phyloP scores from a whole-genome alignment of 2,888 invertebrate genomes.

The Trichopria drosophilae region DNA sequence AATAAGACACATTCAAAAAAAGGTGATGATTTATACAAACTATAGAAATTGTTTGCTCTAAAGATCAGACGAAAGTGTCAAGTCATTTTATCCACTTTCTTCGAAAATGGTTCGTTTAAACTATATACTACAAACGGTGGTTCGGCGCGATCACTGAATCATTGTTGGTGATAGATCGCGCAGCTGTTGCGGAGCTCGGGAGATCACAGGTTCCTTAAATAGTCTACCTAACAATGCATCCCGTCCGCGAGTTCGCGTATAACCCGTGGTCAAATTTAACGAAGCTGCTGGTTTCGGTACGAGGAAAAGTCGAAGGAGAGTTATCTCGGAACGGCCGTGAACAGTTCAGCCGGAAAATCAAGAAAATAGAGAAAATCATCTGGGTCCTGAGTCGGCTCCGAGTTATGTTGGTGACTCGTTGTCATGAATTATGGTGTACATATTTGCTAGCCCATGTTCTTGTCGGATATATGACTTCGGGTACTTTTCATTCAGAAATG shows the following conservation, averaged over 20 bases:
- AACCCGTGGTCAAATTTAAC: conserved; percentile 19
- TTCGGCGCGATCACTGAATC: conserved; percentile 53
- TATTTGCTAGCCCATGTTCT: no score
- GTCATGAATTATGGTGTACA: conserved; percentile 32
- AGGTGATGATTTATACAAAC: no score
- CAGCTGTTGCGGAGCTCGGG: conserved; percentile 52
- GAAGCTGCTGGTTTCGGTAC: no score
- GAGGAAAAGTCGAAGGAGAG: not conserved
- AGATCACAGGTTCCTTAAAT: conserved; percentile 54
- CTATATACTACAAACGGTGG: conserved; percentile 52
- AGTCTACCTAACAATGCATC: conserved; percentile 54
- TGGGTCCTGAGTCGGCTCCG: conserved; percentile 14
- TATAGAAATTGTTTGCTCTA: no score
- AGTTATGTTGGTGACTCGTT: conserved; percentile 32
- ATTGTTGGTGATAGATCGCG: conserved; percentile 56
- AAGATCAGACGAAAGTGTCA: no score
- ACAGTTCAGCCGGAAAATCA: conserved; percentile 24
- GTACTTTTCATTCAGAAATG: no score
- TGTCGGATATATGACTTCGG: no score
- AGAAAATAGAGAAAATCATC: conserved; percentile 29
- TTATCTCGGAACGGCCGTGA: no score
- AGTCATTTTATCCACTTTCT: no score
- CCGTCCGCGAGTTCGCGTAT: conserved; percentile 18
- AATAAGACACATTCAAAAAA: no score
- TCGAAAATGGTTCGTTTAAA: no score